Percentiles rank a stretch among this genome's conserved stretches.
phyloP scores from a whole-genome alignment of 2,888 invertebrate genomes.

The Machimus atricapillus region DNA sequence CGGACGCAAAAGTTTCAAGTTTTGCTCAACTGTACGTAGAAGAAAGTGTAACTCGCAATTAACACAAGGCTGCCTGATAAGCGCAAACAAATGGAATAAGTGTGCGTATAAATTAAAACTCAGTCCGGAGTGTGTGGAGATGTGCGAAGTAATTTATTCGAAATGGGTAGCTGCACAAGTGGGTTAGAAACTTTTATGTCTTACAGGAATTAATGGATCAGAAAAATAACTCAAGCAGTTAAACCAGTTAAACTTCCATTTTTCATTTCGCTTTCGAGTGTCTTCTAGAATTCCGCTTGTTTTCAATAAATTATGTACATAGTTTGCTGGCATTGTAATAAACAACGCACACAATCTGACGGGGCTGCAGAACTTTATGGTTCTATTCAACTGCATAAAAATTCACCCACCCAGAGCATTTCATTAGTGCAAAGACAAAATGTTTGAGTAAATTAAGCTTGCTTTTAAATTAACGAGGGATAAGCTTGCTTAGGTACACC shows the following conservation, averaged over 20 bases:
- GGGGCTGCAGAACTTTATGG: not conserved
- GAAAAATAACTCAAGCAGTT: constrained; percentile 29
- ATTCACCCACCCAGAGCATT: not conserved
- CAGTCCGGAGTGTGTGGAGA: not conserved
- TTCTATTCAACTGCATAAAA: not conserved
- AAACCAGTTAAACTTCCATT: constrained; percentile 21
- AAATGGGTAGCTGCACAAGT: constrained; percentile 25
- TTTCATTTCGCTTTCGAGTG: constrained; percentile 14
- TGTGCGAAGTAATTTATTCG: constrained; percentile 23
- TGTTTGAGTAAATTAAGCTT: not conserved
- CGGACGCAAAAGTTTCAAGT: not conserved
- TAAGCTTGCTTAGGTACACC: not conserved
- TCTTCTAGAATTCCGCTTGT: not conserved
- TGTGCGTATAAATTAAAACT: constrained; percentile 23
- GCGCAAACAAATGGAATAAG: constrained; percentile 19
- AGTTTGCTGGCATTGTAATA: not conserved
- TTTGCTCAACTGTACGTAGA: not conserved
- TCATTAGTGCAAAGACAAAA: not conserved
- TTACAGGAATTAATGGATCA: constrained; percentile 22
- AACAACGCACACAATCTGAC: not conserved
- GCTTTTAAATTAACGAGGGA: not conserved
- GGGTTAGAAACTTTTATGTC: constrained; percentile 23
- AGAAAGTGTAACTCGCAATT: not conserved
- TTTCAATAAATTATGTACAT: not conserved
- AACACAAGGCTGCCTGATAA: not conserved